These are phyloP conservation scores for Lamprotornis superbus DNA, from an alignment of 2,113 vertebrate species.

Conservation along the genomic window DNA sequence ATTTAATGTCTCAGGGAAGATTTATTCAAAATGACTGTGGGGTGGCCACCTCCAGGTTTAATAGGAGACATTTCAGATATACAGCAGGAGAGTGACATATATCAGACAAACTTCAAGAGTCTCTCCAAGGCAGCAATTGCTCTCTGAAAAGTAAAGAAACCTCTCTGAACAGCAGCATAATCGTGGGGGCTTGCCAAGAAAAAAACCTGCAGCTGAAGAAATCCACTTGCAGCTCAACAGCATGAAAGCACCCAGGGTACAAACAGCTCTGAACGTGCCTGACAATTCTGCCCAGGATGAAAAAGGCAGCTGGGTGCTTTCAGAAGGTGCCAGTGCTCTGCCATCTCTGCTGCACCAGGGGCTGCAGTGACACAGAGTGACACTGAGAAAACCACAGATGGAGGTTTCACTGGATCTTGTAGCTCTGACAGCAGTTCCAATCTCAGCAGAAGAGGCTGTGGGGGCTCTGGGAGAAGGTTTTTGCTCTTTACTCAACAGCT, in stretches of 20 bases:
- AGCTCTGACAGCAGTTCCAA: background rate
- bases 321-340: background rate
- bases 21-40: background rate
- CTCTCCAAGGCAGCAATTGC: background rate
- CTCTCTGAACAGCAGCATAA: background rate
- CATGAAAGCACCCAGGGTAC: background rate
- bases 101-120: background rate
- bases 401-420: background rate
- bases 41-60: background rate
- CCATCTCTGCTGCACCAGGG: background rate
- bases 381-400: background rate
- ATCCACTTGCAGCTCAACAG: background rate
- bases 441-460: background rate
- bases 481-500: background rate
- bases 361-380: background rate
- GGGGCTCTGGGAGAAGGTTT: background rate
- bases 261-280: background rate
- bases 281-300: background rate
- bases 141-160: constrained; percentile 3
- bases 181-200: background rate
- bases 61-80: background rate
- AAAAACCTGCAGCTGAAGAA: background rate
- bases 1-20: background rate
- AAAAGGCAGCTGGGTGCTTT: background rate
- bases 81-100: background rate